Percentiles rank a stretch among this genome's conserved stretches.
Conservation (phyloP, 1,140 invertebrate species). For the Pectinophora gossypiella region DNA sequence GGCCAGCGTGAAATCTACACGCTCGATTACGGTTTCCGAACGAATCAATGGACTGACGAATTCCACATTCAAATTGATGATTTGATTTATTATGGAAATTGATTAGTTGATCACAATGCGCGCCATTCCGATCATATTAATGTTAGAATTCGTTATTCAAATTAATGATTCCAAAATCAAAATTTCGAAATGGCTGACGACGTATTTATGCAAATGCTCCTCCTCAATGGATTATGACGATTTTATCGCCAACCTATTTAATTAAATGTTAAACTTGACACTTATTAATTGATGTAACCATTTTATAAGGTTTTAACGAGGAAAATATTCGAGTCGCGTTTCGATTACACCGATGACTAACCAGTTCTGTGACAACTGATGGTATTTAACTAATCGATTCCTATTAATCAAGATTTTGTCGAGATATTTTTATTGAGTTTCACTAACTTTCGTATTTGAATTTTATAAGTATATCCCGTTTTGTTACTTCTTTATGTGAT, state of each 20-base stretch:
- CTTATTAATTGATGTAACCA: conserved; percentile 46
- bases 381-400: conserved; percentile 38
- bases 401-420: conserved; percentile 29
- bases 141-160: not conserved
- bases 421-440: not conserved
- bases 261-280: conserved; percentile 51
- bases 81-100: not conserved
- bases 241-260: conserved; percentile 42
- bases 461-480: no score
- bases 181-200: conserved; percentile 11
- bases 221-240: conserved; percentile 34
- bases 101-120: no score
- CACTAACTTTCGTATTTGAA: not conserved
- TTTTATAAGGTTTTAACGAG: conserved; percentile 39
- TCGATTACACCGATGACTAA: conserved; percentile 38
- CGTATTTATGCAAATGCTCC: conserved; percentile 23
- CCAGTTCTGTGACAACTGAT: conserved; percentile 37
- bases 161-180: conserved; percentile 9
- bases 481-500: no score
- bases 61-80: not conserved
- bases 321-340: conserved; percentile 30
- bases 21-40: conserved; percentile 1
- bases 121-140: not conserved
- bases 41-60: conserved; percentile 5
- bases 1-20: conserved; percentile 36